Base-by-base conservation (phyloP, 2,888 invertebrate genomes). In the Rhagophthalmus giganteus region DNA sequence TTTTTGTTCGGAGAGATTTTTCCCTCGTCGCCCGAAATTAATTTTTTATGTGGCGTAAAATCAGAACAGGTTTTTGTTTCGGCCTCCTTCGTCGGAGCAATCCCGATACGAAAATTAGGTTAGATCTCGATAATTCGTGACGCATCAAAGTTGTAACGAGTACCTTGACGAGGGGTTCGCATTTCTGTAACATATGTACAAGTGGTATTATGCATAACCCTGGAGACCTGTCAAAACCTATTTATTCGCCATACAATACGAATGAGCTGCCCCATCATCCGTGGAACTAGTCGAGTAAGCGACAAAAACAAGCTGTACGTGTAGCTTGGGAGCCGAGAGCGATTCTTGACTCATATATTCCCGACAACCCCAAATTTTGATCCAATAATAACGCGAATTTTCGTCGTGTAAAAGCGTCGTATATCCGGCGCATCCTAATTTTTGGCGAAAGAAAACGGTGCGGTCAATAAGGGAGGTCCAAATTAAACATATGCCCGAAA, bases 121-220 rank as follows among this genome's bases (percentile, higher is more conserved):
- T 45, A 45, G 44, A 46, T 47, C 38, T 48, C 48, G 25, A 48
- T 51, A 52, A 55, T 52, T 55, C 48, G 45, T 55, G 55, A 55
- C 55, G 52, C 55, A 55, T 55, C 55, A 47, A 28, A 41, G 55
- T 49, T 40, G 52, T 52, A 52, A 52, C 52, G 47, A 49, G 54
- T 53, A 53, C 56, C 54, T 52, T 47, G 52, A 55, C 46, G 44
- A 54, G 56, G 59, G 57, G 53, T 46, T 53, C 57, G 35, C 51
- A 49, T 52, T 55, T 52, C 48, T 61, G 62, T 64, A 74, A 68
- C 74, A 75, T 74, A 75, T 75, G 74, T 67, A 72, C 74, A 72
- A 75, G 75, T 75, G 75, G 74, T 74, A 74, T 74, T 74, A 74
- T 74, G 68, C 62, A 64, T 66, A 63, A 71, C 74, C 72, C 73